Evolutionary conservation across 1,140 invertebrate species (phyloP).

Genomic region (Musca vetustissima): DNA sequence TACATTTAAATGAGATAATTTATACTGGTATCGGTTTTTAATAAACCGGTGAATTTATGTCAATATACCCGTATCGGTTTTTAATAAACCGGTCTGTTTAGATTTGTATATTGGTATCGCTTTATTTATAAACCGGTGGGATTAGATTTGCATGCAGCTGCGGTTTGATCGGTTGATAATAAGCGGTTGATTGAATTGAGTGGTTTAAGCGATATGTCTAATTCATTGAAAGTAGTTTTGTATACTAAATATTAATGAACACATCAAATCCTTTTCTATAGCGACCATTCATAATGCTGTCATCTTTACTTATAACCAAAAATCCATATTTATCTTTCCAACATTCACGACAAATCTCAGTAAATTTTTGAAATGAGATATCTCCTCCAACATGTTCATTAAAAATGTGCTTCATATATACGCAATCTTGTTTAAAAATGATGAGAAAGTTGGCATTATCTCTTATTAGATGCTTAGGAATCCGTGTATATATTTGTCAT

Average conservation of each 20-base stretch:
- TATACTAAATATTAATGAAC: slow-evolving; percentile 29
- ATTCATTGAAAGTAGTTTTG: background rate
- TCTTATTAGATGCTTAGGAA: slow-evolving; percentile 52
- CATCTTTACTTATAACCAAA: slow-evolving; percentile 43
- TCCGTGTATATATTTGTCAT: slow-evolving; percentile 47
- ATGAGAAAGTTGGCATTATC: slow-evolving; percentile 54
- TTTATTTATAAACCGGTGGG: too few relatives aligned
- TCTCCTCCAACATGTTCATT: slow-evolving; percentile 47
- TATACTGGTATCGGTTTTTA: too few relatives aligned
- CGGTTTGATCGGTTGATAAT: too few relatives aligned
- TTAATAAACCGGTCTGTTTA: too few relatives aligned
- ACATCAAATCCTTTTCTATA: slow-evolving; percentile 40
- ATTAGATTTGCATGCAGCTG: too few relatives aligned
- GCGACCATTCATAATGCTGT: slow-evolving; percentile 35
- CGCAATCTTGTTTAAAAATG: slow-evolving; percentile 53
- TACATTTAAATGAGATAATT: background rate
- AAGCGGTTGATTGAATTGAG: too few relatives aligned
- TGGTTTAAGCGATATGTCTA: background rate
- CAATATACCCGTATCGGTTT: too few relatives aligned
- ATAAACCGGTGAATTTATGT: too few relatives aligned
- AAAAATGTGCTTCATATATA: slow-evolving; percentile 53
- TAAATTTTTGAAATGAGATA: slow-evolving; percentile 41
- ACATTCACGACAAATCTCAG: slow-evolving; percentile 34
- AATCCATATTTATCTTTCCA: slow-evolving; percentile 41
- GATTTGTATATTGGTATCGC: too few relatives aligned